phyloP scores from a whole-genome alignment of 2,888 invertebrate species.

The Nomada goodeniana region DNA sequence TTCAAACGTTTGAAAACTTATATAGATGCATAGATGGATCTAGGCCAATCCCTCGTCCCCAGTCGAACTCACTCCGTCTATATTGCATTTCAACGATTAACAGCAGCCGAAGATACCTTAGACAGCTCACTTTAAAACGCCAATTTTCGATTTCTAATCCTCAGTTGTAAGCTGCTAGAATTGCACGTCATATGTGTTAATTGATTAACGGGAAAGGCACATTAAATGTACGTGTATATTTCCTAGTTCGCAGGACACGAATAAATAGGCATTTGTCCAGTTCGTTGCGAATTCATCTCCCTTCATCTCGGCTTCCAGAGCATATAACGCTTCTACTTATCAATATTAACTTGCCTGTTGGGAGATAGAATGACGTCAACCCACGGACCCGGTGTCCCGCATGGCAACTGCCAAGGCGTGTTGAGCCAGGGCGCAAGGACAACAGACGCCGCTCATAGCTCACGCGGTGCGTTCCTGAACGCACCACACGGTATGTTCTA shows the following conservation, averaged over 20 bases:
- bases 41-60: slow-evolving; percentile 11
- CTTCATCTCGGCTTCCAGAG: slow-evolving; percentile 45
- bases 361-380: slow-evolving; percentile 79
- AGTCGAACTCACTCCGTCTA: slow-evolving; percentile 18
- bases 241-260: slow-evolving; percentile 12
- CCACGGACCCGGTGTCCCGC: slow-evolving; percentile 72
- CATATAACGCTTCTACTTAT: slow-evolving; percentile 74
- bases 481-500: background rate
- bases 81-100: slow-evolving; percentile 25
- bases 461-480: slow-evolving; percentile 52
- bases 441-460: slow-evolving; percentile 66
- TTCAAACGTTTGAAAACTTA: slow-evolving; percentile 35
- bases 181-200: no score
- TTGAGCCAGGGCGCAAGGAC: slow-evolving; percentile 70
- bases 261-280: slow-evolving; percentile 7
- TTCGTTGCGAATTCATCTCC: slow-evolving; percentile 33
- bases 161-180: no score
- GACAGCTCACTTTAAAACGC: background rate
- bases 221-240: background rate
- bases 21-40: slow-evolving; percentile 3
- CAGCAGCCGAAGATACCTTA: background rate
- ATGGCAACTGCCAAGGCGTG: slow-evolving; percentile 77
- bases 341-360: slow-evolving; percentile 79
- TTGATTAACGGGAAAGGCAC: background rate
- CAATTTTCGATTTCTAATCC: background rate